Evolutionary conservation across 2,888 invertebrate genomes (phyloP).

Genomic region (Petrolisthes cinctipes): DNA sequence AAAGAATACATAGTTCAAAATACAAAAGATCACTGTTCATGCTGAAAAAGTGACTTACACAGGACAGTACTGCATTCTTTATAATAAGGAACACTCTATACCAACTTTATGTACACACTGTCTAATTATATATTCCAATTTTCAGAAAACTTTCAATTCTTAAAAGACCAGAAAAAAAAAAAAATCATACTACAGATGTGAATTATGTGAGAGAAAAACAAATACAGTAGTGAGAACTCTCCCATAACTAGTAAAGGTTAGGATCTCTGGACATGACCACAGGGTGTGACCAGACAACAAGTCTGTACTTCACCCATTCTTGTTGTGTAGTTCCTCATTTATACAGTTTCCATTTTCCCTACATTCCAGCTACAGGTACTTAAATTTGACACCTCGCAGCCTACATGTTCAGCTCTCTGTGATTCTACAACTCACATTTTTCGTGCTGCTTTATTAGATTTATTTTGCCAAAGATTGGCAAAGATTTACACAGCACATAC

Average conservation of each 20-base stretch:
- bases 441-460: neutral
- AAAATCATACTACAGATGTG: too few species aligned
- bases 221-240: too few species aligned
- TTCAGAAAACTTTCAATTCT: too few species aligned
- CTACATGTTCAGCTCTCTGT: constrained; percentile 1
- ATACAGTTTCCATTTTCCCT: neutral
- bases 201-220: too few species aligned
- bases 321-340: constrained; percentile 13
- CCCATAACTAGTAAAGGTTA: neutral
- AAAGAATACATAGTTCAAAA: too few species aligned
- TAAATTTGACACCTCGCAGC: neutral
- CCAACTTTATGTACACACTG: too few species aligned
- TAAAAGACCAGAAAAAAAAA: too few species aligned
- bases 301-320: neutral
- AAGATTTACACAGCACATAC: neutral
- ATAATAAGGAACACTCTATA: too few species aligned
- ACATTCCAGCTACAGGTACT: neutral
- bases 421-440: constrained; percentile 12
- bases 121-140: too few species aligned
- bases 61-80: too few species aligned
- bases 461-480: constrained; percentile 23
- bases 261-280: constrained; percentile 2
- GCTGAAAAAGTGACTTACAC: too few species aligned
- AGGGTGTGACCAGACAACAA: neutral
- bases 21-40: too few species aligned